Evolutionary conservation across 2,113 vertebrate genomes (phyloP).

Genomic region (Sapajus apella): DNA sequence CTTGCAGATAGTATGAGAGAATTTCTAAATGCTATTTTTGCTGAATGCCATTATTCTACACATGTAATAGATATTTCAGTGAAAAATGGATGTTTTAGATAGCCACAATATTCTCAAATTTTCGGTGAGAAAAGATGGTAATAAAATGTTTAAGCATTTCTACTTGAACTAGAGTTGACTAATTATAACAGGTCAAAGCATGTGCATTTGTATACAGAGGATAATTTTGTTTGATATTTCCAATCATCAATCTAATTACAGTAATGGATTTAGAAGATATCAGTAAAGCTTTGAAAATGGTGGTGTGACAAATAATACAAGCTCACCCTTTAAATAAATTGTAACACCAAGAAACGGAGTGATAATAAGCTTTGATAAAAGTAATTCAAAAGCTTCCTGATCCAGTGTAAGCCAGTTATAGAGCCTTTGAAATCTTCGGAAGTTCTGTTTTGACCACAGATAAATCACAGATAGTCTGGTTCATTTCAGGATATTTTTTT

Average conservation of each 20-base stretch:
- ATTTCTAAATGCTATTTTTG: slow-evolving; percentile 10
- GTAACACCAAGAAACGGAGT: neutral
- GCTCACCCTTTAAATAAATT: neutral
- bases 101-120: neutral
- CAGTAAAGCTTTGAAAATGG: neutral
- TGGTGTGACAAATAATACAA: neutral
- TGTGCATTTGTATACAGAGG: neutral
- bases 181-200: neutral
- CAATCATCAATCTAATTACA: neutral
- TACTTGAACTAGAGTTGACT: neutral
- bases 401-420: neutral
- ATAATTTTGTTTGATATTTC: slow-evolving; percentile 31
- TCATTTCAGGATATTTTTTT: neutral
- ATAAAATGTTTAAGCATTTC: neutral
- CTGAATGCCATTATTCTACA: neutral
- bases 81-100: neutral
- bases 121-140: neutral
- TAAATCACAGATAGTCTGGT: neutral
- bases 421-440: neutral
- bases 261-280: neutral
- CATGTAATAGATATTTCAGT: neutral
- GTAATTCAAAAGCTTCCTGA: neutral
- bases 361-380: neutral
- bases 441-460: neutral
- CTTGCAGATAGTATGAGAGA: neutral